Evolutionary conservation across 2,888 invertebrate genomes (phyloP).

Genomic region (Encarsia formosa): DNA sequence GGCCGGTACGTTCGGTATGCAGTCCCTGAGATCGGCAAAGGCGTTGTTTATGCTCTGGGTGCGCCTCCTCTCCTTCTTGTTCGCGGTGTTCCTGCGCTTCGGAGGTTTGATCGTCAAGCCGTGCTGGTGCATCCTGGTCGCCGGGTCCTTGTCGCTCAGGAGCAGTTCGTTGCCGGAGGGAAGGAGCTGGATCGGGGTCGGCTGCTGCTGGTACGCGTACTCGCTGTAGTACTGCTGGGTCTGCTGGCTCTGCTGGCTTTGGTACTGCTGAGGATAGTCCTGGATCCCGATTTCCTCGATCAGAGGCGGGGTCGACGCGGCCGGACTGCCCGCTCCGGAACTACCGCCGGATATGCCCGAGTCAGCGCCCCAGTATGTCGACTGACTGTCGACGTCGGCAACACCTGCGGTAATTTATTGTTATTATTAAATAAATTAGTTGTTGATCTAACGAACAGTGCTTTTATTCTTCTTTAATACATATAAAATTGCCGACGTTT

Average conservation of each 20-base stretch:
- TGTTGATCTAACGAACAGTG: no score
- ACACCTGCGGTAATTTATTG: no score
- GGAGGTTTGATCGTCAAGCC: conserved; percentile 25
- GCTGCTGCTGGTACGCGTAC: conserved; percentile 14
- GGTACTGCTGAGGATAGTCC: conserved; percentile 38
- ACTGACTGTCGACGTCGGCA: conserved; percentile 44
- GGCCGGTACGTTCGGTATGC: conserved; percentile 93
- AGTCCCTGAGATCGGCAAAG: conserved; percentile 85
- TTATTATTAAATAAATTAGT: no score
- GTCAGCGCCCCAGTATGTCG: conserved; percentile 47
- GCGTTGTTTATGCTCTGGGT: conserved; percentile 95
- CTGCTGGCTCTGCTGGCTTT: conserved; percentile 30
- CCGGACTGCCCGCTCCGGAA: conserved; percentile 47
- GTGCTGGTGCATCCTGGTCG: no score
- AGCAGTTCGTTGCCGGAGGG: neutral
- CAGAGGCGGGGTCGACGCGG: conserved; percentile 46
- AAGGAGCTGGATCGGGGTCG: neutral
- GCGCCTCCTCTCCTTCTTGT: conserved; percentile 87
- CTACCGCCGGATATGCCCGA: conserved; percentile 48
- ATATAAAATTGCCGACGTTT: neutral
- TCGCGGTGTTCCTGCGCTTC: conserved; percentile 82
- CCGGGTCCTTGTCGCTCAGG: neutral
- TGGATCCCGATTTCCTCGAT: conserved; percentile 47
- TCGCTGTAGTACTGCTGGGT: conserved; percentile 26
- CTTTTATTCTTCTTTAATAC: neutral